Conservation (phyloP, 92 coral and sea anemone species). For the Porites cylindrica region DNA sequence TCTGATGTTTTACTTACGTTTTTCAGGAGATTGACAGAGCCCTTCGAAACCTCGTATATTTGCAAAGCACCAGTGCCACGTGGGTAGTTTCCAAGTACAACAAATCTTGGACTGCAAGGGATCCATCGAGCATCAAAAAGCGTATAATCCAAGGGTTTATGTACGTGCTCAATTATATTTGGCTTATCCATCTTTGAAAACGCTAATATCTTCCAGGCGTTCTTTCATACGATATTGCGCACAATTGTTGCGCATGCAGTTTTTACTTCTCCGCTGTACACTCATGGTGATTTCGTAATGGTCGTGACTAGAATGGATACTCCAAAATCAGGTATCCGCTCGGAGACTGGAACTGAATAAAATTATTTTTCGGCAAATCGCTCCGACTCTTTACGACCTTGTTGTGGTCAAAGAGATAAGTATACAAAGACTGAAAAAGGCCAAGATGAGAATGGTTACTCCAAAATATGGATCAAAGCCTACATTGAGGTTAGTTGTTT, state of each 20-base stretch:
- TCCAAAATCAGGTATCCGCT: too few relatives aligned
- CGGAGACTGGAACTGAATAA: too few relatives aligned
- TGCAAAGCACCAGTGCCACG: conserved; percentile 99
- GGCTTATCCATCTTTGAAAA: conserved; percentile 75
- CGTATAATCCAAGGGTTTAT: conserved; percentile 86
- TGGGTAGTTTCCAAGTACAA: conserved; percentile 96
- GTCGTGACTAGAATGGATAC: too few relatives aligned
- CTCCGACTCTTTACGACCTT: too few relatives aligned
- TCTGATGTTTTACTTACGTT: conserved; percentile 71
- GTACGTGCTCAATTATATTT: conserved; percentile 90
- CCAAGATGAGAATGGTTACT: too few relatives aligned
- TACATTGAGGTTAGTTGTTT: too few relatives aligned
- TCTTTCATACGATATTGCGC: not conserved
- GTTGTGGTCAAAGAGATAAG: too few relatives aligned
- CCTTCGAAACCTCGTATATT: conserved; percentile 96
- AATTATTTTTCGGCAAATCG: too few relatives aligned
- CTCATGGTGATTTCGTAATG: too few relatives aligned
- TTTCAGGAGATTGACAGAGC: conserved; percentile 83
- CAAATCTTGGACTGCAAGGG: conserved; percentile 96
- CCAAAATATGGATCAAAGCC: too few relatives aligned
- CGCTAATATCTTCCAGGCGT: conserved; percentile 56
- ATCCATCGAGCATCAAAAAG: conserved; percentile 95
- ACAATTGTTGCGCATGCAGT: conserved; percentile 5
- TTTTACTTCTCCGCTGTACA: conserved; percentile 14
- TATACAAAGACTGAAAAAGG: too few relatives aligned